Base-by-base conservation (phyloP, 2,888 invertebrate genomes). In the Syritta pipiens region DNA sequence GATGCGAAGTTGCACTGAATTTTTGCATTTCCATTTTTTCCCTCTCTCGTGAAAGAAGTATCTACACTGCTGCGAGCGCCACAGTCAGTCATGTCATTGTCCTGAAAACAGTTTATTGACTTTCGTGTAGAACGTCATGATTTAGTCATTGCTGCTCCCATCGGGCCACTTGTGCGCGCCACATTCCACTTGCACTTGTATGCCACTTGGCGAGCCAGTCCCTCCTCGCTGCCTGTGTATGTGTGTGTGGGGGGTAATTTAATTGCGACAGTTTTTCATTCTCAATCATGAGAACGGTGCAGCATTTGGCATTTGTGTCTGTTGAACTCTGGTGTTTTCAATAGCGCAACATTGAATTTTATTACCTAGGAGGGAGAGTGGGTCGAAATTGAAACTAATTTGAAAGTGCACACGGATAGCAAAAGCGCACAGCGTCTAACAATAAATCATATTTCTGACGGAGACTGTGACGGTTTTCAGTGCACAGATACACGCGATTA, bases 81-180 rank as follows among this genome's bases (percentile, higher is more conserved):
- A 7, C 37, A 6, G 22, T 48, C 67, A 79, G 76, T 42, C 68
- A 53, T 82, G 84, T 82, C 82, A 83, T 81, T 84, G 84, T 82
- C 76, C 83, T 77, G 76, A 75, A 83, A 81, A 81, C 81, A 75
- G 83, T 84, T 83, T 83, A 83, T 83, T 82, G 83, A 83, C 84
- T 67, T 35, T 24, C 20, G 20, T 9, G 26, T 32, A 26, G 59
- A 69, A 69, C 69, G 69, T 76, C 75, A 75, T 68, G 24, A 51
- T 60, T 44, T 22, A 67, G 37, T 74, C 67, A 48, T 53, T 68
- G 37, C 42, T 48, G 68, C 55, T 55, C 68, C 48, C 75, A 51
- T 63, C 62, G 26, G 6, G 37, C 37, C 14, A 28, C 24, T 46
- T 32, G n/a, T 22, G 3, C 4, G 28, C 44, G 32, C 55, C 32